These are phyloP conservation scores for Kryptolebias marmoratus DNA, from an alignment of 2,113 vertebrate genomes.

Conservation along the genomic window DNA sequence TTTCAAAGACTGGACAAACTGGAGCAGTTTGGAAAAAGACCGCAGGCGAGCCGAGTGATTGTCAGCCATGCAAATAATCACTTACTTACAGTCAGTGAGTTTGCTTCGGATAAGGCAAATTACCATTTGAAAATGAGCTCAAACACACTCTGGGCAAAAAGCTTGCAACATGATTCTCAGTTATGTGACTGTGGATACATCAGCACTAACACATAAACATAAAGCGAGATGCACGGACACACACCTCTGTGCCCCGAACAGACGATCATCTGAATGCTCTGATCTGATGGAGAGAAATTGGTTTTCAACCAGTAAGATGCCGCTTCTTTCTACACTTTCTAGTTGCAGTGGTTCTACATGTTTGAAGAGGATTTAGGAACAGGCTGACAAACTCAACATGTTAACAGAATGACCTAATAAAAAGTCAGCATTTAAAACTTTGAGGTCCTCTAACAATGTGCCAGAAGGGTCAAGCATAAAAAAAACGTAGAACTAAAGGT, in stretches of 20 bases:
- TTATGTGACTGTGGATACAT: constrained; percentile 75
- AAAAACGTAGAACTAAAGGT: too few species aligned
- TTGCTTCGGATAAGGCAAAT: constrained; percentile 95
- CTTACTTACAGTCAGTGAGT: constrained; percentile 96
- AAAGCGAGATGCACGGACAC: constrained; percentile 37
- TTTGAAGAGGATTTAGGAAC: constrained; percentile 5
- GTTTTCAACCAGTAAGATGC: constrained; percentile 47
- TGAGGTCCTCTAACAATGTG: background rate
- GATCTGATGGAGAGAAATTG: constrained; percentile 55
- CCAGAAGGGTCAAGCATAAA: background rate
- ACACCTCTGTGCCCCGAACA: constrained; percentile 26
- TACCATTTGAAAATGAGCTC: constrained; percentile 97
- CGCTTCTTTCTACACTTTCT: constrained; percentile 23
- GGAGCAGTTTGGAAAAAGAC: constrained; percentile 90
- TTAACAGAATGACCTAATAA: background rate
- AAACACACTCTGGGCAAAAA: constrained; percentile 94
- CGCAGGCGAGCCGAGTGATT: constrained; percentile 90
- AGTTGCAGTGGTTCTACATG: background rate
- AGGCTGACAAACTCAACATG: background rate
- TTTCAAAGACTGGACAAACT: constrained; percentile 89
- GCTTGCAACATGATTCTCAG: constrained; percentile 86
- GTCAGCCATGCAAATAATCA: constrained; percentile 99
- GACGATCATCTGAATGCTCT: constrained; percentile 37
- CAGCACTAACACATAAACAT: constrained; percentile 40
- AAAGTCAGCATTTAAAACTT: background rate